Conservation (phyloP, 2,113 vertebrate species). For the Indri indri region DNA sequence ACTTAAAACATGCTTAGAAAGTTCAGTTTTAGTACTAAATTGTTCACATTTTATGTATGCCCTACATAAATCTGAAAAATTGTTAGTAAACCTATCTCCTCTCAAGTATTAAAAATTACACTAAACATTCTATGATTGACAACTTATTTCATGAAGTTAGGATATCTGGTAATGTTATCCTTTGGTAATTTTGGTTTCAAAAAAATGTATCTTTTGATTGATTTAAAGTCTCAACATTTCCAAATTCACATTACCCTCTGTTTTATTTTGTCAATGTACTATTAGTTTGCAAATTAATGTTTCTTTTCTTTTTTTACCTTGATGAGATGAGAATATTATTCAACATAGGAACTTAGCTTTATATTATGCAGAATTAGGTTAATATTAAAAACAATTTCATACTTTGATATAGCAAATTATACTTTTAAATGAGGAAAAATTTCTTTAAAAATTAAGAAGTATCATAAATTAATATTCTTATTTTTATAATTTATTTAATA, state of each 20-base stretch:
- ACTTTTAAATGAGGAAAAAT: background rate
- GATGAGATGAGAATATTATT: background rate
- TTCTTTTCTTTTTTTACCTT: background rate
- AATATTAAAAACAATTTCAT: background rate
- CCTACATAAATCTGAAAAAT: background rate
- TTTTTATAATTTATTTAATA: background rate
- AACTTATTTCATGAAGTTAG: background rate
- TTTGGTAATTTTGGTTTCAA: background rate
- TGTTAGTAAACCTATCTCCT: background rate
- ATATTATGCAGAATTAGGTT: background rate
- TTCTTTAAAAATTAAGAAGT: background rate
- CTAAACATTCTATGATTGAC: background rate
- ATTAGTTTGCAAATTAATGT: background rate
- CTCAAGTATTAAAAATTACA: background rate
- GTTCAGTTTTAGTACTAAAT: slow-evolving; percentile 11
- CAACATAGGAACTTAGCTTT: background rate
- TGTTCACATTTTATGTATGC: slow-evolving; percentile 6
- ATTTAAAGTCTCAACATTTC: background rate
- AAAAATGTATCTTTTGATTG: background rate
- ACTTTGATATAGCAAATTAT: background rate
- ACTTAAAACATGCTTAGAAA: background rate
- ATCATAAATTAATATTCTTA: background rate
- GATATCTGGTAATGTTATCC: background rate
- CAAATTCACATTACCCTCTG: background rate
- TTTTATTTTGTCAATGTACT: background rate